A percentile compares a stretch with the other conserved stretches of the same genome.
phyloP scores from a whole-genome alignment of 2,797 vertebrate species.

The Micrastur ruficollis region DNA sequence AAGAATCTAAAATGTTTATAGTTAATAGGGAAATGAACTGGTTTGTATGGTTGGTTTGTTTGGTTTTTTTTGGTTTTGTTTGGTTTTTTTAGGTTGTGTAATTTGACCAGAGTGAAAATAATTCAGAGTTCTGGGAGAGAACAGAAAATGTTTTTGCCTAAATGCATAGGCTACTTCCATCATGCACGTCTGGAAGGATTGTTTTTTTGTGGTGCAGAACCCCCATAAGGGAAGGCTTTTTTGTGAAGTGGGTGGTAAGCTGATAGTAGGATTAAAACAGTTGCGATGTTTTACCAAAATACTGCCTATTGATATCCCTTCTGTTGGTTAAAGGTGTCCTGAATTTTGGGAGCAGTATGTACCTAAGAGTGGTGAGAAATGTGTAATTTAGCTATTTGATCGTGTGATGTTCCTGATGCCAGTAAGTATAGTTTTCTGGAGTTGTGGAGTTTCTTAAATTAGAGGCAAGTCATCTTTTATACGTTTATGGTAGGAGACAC shows the following conservation, averaged over 20 bases:
- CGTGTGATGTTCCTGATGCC: not conserved
- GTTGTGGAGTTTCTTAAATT: not conserved
- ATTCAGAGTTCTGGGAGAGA: not conserved
- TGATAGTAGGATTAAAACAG: not conserved
- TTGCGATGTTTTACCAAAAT: not conserved
- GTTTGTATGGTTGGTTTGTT: not conserved
- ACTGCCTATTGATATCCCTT: not conserved
- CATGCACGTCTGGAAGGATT: rapidly evolving
- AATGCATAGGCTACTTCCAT: not conserved
- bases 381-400: not conserved
- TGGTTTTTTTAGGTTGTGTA: not conserved
- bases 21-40: not conserved
- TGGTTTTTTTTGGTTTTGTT: no score
- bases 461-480: not conserved
- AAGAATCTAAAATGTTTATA: not conserved
- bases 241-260: not conserved
- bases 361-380: not conserved
- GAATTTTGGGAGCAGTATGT: not conserved
- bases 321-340: not conserved
- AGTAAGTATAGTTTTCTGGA: not conserved
- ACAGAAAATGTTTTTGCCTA: not conserved
- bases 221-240: not conserved
- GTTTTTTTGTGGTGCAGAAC: not conserved
- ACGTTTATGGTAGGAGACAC: not conserved
- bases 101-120: not conserved